Conservation (phyloP, 2,888 invertebrate genomes). For the Eupithecia inturbata region DNA sequence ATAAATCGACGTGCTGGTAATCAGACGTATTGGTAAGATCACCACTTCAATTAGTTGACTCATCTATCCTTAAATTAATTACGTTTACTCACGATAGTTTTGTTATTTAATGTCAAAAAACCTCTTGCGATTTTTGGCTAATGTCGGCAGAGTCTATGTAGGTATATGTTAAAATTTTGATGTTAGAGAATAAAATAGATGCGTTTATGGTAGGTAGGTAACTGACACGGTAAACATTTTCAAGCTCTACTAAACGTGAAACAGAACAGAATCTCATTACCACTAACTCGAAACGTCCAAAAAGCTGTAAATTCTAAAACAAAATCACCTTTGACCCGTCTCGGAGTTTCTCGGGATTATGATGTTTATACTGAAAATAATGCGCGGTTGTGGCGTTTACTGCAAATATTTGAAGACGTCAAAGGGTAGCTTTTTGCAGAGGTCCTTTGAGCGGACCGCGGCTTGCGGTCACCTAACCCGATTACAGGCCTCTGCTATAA, state of each 20-base stretch:
- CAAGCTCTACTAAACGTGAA: conserved; percentile 1
- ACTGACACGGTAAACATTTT: background rate
- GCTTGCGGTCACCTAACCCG: conserved; percentile 80
- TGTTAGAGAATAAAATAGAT: background rate
- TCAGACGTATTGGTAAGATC: conserved; percentile 66
- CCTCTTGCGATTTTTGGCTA: no score
- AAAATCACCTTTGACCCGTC: conserved; percentile 64
- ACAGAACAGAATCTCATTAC: conserved; percentile 26
- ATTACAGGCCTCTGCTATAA: conserved; percentile 58
- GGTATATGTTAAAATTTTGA: no score
- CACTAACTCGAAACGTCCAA: conserved; percentile 45
- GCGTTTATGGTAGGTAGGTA: background rate
- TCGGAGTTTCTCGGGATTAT: conserved; percentile 69
- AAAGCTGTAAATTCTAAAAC: conserved; percentile 53
- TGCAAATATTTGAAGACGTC: conserved; percentile 81
- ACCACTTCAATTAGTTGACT: conserved; percentile 61
- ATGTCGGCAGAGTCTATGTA: no score
- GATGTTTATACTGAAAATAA: conserved; percentile 82
- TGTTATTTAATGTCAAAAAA: no score
- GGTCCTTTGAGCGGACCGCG: conserved; percentile 73
- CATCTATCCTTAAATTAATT: conserved; percentile 30
- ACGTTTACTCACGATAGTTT: background rate
- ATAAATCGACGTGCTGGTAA: conserved; percentile 65
- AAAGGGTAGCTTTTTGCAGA: conserved; percentile 79
- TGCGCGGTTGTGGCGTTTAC: conserved; percentile 75